phyloP scores from a whole-genome alignment of 2,797 vertebrate species.

The Lateolabrax maculatus region DNA sequence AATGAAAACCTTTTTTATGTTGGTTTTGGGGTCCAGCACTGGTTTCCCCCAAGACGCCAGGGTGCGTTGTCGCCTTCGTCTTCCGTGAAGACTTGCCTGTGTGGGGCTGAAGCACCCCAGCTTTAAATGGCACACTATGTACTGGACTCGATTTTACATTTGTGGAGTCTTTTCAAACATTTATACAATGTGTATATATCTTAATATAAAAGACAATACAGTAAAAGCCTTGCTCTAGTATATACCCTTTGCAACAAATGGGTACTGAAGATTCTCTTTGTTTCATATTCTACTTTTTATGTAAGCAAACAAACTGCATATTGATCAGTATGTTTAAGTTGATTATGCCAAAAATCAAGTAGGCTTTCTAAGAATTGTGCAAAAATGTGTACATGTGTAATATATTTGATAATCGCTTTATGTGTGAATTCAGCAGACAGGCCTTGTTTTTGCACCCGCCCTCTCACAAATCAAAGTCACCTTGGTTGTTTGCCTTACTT shows the following conservation, averaged over 20 bases:
- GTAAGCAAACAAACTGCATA: conserved; percentile 75
- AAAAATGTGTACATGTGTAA: conserved; percentile 81
- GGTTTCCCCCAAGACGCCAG: conserved; percentile 64
- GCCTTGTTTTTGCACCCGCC: conserved; percentile 77
- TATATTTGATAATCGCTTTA: conserved; percentile 83
- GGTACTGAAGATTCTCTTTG: conserved; percentile 75
- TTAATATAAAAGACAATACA: conserved; percentile 73
- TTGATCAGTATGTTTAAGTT: conserved; percentile 81
- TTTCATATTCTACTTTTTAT: conserved; percentile 76
- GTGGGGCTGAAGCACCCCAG: conserved; percentile 75
- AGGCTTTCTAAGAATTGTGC: conserved; percentile 78
- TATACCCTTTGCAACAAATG: conserved; percentile 76
- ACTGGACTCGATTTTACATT: conserved; percentile 86
- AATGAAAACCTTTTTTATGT: conserved; percentile 47
- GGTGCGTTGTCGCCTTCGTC: conserved; percentile 84
- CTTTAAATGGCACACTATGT: conserved; percentile 82
- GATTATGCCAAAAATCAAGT: conserved; percentile 86
- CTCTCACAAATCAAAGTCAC: conserved; percentile 67
- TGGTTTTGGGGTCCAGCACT: conserved; percentile 67
- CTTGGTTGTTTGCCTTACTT: conserved; percentile 80
- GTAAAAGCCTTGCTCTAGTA: conserved; percentile 79
- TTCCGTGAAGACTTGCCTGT: conserved; percentile 96
- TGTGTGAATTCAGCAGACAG: conserved; percentile 70
- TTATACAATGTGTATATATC: conserved; percentile 84
- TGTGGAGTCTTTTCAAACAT: conserved; percentile 85